These are phyloP conservation scores for Xenopus borealis DNA, from an alignment of 2,113 vertebrate genomes.

Conservation along the genomic window DNA sequence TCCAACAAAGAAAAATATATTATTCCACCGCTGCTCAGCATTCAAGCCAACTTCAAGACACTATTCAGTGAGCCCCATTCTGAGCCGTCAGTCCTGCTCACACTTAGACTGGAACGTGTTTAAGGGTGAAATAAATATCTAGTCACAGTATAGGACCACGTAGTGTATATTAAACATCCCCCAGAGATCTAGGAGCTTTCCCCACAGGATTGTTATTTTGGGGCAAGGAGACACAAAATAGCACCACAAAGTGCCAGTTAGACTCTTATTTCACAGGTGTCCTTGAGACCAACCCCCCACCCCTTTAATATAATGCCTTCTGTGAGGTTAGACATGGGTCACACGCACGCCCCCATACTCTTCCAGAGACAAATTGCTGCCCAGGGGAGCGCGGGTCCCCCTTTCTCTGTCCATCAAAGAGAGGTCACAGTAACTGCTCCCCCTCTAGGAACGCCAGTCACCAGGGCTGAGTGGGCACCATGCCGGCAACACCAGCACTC, in stretches of 20 bases:
- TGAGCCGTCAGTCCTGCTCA: not conserved
- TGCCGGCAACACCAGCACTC: constrained; percentile 61
- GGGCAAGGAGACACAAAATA: not conserved
- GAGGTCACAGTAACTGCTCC: constrained; percentile 35
- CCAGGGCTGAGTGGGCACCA: constrained; percentile 64
- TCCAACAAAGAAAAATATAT: no score
- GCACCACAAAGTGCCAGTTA: constrained; percentile 8
- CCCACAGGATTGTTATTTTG: not conserved
- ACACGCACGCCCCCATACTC: constrained; percentile 3
- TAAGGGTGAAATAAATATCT: not conserved
- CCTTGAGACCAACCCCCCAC: not conserved
- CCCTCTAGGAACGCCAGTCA: constrained; percentile 55
- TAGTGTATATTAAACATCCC: constrained; percentile 5
- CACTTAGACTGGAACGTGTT: not conserved
- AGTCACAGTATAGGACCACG: not conserved
- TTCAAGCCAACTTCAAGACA: no score
- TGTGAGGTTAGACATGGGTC: constrained; percentile 9
- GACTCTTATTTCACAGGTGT: not conserved
- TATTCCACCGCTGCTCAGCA: no score
- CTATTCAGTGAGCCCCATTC: not conserved
- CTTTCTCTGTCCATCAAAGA: constrained; percentile 23
- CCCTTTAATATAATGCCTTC: not conserved
- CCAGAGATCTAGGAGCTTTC: not conserved
- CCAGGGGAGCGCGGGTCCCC: not conserved
- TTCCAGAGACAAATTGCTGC: constrained; percentile 1